phyloP scores from a whole-genome alignment of 1,140 invertebrate genomes.

The Centruroides vittatus region DNA sequence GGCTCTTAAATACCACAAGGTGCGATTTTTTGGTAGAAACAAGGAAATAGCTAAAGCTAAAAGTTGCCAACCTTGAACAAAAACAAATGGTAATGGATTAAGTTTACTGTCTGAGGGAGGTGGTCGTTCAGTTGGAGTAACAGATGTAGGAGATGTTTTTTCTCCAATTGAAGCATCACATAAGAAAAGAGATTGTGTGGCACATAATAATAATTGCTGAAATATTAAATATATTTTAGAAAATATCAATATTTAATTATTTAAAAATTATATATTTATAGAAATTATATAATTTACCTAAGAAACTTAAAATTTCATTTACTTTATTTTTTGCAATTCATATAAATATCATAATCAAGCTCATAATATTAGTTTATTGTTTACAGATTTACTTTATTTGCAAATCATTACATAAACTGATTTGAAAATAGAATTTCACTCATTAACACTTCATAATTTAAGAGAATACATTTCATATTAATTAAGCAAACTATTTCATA shows the following conservation, averaged over 20 bases:
- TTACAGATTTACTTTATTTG: no score
- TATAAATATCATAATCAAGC: no score
- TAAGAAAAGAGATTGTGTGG: constrained; percentile 90
- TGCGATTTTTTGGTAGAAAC: constrained; percentile 80
- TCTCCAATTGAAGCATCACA: constrained; percentile 49
- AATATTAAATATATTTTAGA: constrained; percentile 1
- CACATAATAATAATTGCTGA: constrained; percentile 82
- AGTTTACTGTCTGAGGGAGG: constrained; percentile 25
- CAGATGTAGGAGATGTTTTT: constrained; percentile 13
- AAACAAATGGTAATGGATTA: constrained; percentile 50
- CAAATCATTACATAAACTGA: no score
- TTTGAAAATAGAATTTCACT: no score
- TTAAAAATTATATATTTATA: background rate
- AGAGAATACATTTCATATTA: no score
- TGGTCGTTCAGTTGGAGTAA: constrained; percentile 12
- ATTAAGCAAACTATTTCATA: no score
- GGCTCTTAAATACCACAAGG: constrained; percentile 83
- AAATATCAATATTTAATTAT: background rate
- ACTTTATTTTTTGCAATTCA: no score
- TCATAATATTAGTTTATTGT: no score
- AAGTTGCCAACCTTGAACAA: constrained; percentile 90
- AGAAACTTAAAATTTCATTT: no score
- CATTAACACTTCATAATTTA: no score
- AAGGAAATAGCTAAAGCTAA: constrained; percentile 80
- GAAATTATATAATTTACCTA: background rate